A percentile compares a stretch with the other conserved stretches of the same genome.
These are phyloP conservation scores for Rhynchonycteris naso DNA, from an alignment of 2,797 vertebrate species.

Conservation along the genomic window DNA sequence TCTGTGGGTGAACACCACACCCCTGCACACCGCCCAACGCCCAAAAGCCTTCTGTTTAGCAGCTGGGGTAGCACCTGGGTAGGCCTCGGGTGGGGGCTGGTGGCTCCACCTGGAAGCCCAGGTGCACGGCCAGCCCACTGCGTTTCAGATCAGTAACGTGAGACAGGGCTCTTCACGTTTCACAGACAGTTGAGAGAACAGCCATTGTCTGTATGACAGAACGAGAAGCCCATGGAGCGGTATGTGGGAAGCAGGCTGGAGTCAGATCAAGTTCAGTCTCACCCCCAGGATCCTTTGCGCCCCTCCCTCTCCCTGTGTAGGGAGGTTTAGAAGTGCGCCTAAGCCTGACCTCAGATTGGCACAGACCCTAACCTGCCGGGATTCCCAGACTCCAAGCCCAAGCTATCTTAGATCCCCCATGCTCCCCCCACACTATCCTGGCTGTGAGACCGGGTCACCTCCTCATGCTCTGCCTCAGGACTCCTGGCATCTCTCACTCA, in stretches of 20 bases:
- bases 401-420: not conserved
- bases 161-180: not conserved
- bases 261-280: not conserved
- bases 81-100: not conserved
- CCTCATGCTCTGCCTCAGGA: accelerated
- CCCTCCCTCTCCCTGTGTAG: not conserved
- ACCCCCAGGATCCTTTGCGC: not conserved
- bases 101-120: not conserved
- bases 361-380: not conserved
- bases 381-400: not conserved
- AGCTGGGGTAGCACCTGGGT: not conserved
- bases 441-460: not conserved
- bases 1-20: accelerated
- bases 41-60: not conserved
- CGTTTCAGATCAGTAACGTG: not conserved
- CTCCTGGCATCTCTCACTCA: not conserved
- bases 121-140: accelerated
- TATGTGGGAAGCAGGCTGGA: not conserved
- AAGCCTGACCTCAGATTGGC: not conserved
- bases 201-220: accelerated
- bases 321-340: not conserved
- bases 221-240: no score
- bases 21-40: accelerated
- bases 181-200: not conserved
- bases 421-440: accelerated